Evolutionary conservation across 1,140 invertebrate genomes (phyloP).

Genomic region (Drosophila triauraria): DNA sequence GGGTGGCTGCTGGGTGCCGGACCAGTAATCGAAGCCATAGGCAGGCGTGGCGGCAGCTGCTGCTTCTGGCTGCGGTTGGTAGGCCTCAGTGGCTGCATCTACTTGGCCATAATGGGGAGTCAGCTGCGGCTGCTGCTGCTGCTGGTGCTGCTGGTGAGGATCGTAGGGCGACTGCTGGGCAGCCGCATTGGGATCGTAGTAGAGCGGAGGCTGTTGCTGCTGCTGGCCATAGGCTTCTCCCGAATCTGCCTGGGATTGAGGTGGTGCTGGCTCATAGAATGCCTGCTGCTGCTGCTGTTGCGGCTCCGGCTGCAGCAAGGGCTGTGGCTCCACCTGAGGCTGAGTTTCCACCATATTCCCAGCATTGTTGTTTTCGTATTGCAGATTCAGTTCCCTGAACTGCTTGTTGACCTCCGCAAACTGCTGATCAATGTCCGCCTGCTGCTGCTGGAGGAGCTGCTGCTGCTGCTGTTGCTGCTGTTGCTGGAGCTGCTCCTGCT

Average conservation of each 20-base stretch:
- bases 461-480: constrained; percentile 32
- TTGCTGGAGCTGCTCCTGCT: constrained; percentile 28
- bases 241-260: constrained; percentile 12
- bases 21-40: constrained; percentile 67
- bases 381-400: constrained; percentile 79
- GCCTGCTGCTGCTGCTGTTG: constrained; percentile 12
- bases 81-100: constrained; percentile 14
- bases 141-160: constrained; percentile 35
- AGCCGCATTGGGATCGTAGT: constrained; percentile 65
- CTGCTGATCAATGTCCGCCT: constrained; percentile 77
- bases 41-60: constrained; percentile 5
- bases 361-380: constrained; percentile 55
- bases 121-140: constrained; percentile 6
- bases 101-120: constrained; percentile 26
- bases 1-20: constrained; percentile 56
- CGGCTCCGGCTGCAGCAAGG: constrained; percentile 22
- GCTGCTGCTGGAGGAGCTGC: constrained; percentile 47
- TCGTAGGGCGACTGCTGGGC: constrained; percentile 49
- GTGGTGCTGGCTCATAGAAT: constrained; percentile 59
- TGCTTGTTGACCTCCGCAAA: constrained; percentile 83
- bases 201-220: constrained; percentile 29
- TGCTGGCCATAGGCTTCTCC: constrained; percentile 45
- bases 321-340: constrained; percentile 32
- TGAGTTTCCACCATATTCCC: constrained; percentile 19
- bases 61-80: constrained; percentile 19